These are phyloP conservation scores for Oscheius sp. DNA, from an alignment of 2,888 invertebrate species.

Conservation along the genomic window DNA sequence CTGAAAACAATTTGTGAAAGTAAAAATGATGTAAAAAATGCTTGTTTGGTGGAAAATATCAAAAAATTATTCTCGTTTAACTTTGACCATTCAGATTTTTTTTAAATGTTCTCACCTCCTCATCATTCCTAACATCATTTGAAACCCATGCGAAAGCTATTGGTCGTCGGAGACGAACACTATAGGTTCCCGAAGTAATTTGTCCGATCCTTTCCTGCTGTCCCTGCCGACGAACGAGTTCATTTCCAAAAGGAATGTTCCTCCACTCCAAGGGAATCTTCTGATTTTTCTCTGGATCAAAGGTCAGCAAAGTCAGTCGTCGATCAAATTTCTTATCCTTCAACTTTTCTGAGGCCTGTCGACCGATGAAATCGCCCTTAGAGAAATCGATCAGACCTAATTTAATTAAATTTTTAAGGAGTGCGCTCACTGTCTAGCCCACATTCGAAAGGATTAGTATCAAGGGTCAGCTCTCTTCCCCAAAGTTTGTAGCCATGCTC, in stretches of 20 bases:
- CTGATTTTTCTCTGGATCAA: slow-evolving; percentile 41
- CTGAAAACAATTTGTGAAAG: slow-evolving; percentile 35
- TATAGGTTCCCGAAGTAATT: slow-evolving; percentile 72
- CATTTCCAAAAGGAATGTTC: slow-evolving; percentile 49
- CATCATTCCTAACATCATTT: slow-evolving; percentile 42
- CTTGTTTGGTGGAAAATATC: not conserved
- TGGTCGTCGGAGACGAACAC: slow-evolving; percentile 69
- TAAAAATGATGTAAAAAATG: not conserved
- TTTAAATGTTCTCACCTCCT: slow-evolving; percentile 42
- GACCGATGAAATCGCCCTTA: slow-evolving; percentile 61
- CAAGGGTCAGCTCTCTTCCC: slow-evolving; percentile 71
- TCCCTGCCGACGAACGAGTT: slow-evolving; percentile 53
- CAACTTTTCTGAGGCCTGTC: slow-evolving; percentile 67
- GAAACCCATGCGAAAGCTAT: slow-evolving; percentile 73
- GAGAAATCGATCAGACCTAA: slow-evolving; percentile 43
- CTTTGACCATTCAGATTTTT: no score
- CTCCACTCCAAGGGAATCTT: slow-evolving; percentile 38
- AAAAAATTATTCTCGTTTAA: no score
- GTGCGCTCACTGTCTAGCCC: slow-evolving; percentile 67
- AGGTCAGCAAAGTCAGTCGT: slow-evolving; percentile 50
- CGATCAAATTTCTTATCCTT: slow-evolving; percentile 65
- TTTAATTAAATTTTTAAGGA: not conserved
- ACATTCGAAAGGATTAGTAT: slow-evolving; percentile 73
- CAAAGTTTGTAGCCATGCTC: slow-evolving; percentile 71
- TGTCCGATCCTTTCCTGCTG: slow-evolving; percentile 71